A percentile compares a stretch with the other conserved stretches of the same genome.
Evolutionary conservation across 2,888 invertebrate species (phyloP).

Genomic region (Agonopterix alstromeriana): DNA sequence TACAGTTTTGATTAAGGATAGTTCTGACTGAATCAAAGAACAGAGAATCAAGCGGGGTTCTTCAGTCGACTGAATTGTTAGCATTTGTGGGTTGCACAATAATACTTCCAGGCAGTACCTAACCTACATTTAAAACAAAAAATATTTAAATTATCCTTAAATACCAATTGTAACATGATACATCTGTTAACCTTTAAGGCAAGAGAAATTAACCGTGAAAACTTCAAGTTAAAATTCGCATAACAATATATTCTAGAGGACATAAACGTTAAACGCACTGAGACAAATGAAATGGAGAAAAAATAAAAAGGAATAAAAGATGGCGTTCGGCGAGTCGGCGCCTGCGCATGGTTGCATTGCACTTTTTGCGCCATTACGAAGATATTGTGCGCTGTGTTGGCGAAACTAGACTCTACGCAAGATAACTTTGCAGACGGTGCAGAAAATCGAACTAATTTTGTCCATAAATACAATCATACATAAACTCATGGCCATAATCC

Average conservation of each 20-base stretch:
- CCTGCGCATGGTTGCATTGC: conserved; percentile 30
- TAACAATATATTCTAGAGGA: conserved; percentile 32
- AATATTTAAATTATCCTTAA: too few relatives aligned
- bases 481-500: too few relatives aligned
- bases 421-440: too few relatives aligned
- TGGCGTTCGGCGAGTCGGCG: conserved; percentile 30
- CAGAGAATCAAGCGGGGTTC: too few relatives aligned
- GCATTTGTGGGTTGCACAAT: too few relatives aligned
- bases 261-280: conserved; percentile 21
- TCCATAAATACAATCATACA: too few relatives aligned
- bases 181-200: conserved; percentile 2
- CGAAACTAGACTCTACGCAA: too few relatives aligned
- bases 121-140: background rate
- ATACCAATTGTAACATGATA: conserved; percentile 1
- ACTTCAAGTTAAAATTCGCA: conserved; percentile 12
- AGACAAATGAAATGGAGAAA: conserved; percentile 20
- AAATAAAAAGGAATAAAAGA: conserved; percentile 27
- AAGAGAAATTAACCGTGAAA: conserved; percentile 1
- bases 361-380: conserved; percentile 28
- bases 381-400: conserved; percentile 10
- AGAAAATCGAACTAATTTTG: too few relatives aligned
- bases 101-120: too few relatives aligned
- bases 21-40: too few relatives aligned
- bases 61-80: too few relatives aligned
- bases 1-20: too few relatives aligned